phyloP scores from a whole-genome alignment of 2,888 invertebrate species.

The Stenodera caucasica region DNA sequence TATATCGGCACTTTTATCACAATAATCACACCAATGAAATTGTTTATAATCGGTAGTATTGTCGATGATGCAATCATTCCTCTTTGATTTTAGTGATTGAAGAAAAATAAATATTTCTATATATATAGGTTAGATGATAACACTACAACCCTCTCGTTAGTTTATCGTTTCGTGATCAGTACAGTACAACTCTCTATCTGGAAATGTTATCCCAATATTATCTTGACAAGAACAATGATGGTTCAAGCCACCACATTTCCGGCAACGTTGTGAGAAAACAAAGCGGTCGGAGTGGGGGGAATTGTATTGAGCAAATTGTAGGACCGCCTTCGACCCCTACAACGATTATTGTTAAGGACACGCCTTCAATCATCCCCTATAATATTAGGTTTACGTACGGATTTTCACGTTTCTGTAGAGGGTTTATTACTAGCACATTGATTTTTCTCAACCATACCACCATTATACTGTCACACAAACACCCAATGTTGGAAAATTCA shows the following conservation, averaged over 20 bases:
- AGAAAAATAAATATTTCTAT: background rate
- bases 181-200: conserved; percentile 46
- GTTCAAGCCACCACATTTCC: conserved; percentile 58
- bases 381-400: conserved; percentile 49
- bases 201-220: conserved; percentile 58
- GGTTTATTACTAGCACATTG: conserved; percentile 45
- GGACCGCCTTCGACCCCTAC: conserved; percentile 48
- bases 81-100: conserved; percentile 12
- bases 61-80: background rate
- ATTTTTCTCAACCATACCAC: conserved; percentile 35
- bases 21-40: background rate
- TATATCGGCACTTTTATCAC: conserved; percentile 20
- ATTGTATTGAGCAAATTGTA: background rate
- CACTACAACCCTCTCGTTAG: background rate
- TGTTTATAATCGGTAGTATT: background rate
- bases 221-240: conserved; percentile 58
- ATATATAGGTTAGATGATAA: background rate
- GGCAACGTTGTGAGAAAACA: conserved; percentile 56
- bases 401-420: conserved; percentile 48
- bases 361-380: conserved; percentile 52
- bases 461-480: too few relatives aligned
- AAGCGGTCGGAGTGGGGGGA: conserved; percentile 52
- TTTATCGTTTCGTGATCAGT: conserved; percentile 31
- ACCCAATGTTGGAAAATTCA: background rate
- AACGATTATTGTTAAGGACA: conserved; percentile 35